Evolutionary conservation across 2,113 vertebrate genomes (phyloP).

Genomic region (Procavia capensis): DNA sequence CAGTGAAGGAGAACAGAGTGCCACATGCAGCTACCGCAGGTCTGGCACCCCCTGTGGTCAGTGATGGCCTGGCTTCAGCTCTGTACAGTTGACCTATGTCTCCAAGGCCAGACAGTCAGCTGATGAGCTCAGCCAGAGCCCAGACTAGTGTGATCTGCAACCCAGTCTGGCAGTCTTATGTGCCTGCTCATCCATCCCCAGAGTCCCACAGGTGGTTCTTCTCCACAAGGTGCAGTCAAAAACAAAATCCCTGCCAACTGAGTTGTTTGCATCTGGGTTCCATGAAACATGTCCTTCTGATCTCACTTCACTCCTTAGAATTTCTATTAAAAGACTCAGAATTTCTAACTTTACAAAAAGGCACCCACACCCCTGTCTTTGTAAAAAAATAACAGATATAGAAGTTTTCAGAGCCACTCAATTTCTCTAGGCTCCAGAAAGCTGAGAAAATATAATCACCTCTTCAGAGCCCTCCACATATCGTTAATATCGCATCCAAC

Average conservation of each 20-base stretch:
- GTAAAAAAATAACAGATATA: not conserved
- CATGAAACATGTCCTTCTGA: not conserved
- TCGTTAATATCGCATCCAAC: not conserved
- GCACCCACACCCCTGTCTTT: not conserved
- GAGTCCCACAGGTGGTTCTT: slow-evolving; percentile 6
- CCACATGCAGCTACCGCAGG: not conserved
- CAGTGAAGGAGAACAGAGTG: not conserved
- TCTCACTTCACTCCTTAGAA: not conserved
- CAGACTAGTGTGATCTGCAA: not conserved
- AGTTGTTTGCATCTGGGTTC: not conserved
- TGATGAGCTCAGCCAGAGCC: not conserved
- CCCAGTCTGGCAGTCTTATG: not conserved
- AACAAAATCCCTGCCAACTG: not conserved
- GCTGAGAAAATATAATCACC: not conserved
- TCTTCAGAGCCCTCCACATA: not conserved
- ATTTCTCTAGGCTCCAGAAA: not conserved
- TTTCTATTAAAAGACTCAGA: not conserved
- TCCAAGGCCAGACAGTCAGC: slow-evolving; percentile 13
- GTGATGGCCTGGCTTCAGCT: not conserved
- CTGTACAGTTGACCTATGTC: not conserved
- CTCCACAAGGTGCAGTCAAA: not conserved
- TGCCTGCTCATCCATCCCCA: not conserved
- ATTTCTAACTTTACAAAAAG: slow-evolving; percentile 26
- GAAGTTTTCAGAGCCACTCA: not conserved
- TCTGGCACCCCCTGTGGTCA: not conserved